Evolutionary conservation across 2,888 invertebrate species (phyloP).

Genomic region (Dicyrtoma fusca): DNA sequence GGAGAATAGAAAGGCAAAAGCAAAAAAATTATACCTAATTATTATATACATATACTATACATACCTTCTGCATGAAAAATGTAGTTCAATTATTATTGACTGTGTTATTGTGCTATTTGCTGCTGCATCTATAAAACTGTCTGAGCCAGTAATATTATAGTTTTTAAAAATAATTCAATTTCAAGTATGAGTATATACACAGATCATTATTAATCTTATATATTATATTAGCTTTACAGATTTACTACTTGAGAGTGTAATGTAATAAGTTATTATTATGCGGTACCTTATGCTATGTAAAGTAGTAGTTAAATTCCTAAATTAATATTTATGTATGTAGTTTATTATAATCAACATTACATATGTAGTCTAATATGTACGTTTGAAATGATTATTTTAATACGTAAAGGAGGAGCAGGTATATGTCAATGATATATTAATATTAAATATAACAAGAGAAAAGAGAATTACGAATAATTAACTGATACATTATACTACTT

Average conservation of each 20-base stretch:
- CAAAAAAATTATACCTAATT: background rate
- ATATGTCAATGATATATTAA: too few species aligned
- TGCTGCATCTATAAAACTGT: background rate
- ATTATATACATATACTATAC: too few species aligned
- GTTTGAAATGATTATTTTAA: conserved; percentile 12
- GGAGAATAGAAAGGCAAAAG: background rate
- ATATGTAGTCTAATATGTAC: background rate
- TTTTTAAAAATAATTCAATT: too few species aligned
- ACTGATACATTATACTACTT: background rate
- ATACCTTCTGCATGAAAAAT: background rate
- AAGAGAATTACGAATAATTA: background rate
- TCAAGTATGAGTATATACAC: too few species aligned
- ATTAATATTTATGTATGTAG: too few species aligned
- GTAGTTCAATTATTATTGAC: conserved; percentile 5
- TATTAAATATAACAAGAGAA: background rate
- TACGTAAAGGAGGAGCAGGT: background rate
- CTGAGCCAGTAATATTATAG: background rate
- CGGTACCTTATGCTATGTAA: conserved; percentile 10
- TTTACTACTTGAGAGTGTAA: background rate
- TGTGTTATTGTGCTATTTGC: conserved; percentile 9
- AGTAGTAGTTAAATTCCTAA: too few species aligned
- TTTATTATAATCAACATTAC: background rate
- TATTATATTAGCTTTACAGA: too few species aligned
- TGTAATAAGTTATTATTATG: background rate
- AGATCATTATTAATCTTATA: too few species aligned